Evolutionary conservation across 2,797 vertebrate genomes (phyloP), one percentile per base, ranked within the genome.

Genomic region (Valencia hispanica): DNA sequence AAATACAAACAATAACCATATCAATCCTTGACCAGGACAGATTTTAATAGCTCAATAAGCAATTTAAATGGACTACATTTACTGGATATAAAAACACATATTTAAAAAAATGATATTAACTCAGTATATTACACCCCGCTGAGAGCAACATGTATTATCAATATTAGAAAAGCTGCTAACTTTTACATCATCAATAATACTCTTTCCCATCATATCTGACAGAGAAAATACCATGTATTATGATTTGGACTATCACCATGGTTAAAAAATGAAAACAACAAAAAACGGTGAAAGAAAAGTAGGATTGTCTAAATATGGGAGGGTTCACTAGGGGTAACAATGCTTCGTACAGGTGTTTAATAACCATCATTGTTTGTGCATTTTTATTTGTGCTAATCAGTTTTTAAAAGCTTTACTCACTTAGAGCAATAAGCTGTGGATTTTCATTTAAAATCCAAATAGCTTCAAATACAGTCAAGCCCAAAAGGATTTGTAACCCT

Each of bases 21-120:
- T 71, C 27, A 79, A 77, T 47, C 68, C 79, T 82, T 59, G 83
- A 70, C 77, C 55, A 71, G 30, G 71, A 82, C 69, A 79, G 68
- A 79, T 43, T 36, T 69, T 77, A 75, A 76, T 14, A 82, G 73
- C 73, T 85, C 70, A 53, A 30, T 70, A 80, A 89, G 83, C 72
- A 50, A 72, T 45, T 80, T 50, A 79, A 73, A 68, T 15, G 43
- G 59, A 79, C 71, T 79, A 79, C 70, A 80, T 88, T 86, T 39
- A 81, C 50, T 87, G 86, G 93, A 93, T 91, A 95, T 90, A 92
- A 90, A 91, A 89, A 85, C 32, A 79, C 84, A 88, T 93, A 91
- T 90, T 86, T 86, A 94, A 84, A 81, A 77, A 76, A 69, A 66
- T n/a, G n/a, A n/a, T n/a, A n/a, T 74, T 84, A 59, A 68, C 2